These are phyloP conservation scores for Bovichtus variegatus DNA, from an alignment of 2,797 vertebrate genomes.

Conservation along the genomic window DNA sequence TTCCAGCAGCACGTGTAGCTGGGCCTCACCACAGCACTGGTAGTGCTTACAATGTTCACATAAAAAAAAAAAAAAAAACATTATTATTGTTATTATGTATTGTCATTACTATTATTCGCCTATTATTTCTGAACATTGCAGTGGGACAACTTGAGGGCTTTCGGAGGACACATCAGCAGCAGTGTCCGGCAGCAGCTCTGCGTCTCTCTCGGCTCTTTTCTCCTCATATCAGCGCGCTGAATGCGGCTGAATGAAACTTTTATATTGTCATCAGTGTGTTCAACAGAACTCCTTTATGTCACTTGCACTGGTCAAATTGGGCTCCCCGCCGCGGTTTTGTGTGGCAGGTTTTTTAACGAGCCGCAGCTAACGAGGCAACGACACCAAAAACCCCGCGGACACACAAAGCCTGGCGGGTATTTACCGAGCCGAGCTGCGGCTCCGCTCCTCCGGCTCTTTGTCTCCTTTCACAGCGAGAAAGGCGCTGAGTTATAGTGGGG, in stretches of 20 bases:
- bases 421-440: conserved; percentile 55
- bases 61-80: too few species aligned
- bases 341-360: conserved; percentile 86
- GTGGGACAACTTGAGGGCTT: not conserved
- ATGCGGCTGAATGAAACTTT: conserved; percentile 63
- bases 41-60: too few species aligned
- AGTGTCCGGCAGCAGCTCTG: not conserved
- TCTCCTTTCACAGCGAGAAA: conserved; percentile 59
- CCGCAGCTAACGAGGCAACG: conserved; percentile 74
- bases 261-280: conserved; percentile 55
- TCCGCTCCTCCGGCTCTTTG: conserved; percentile 65
- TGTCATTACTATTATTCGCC: not conserved
- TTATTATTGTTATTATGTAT: not conserved
- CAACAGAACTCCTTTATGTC: conserved; percentile 86
- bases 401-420: conserved; percentile 66
- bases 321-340: conserved; percentile 95
- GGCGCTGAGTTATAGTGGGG: conserved; percentile 40
- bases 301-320: conserved; percentile 92
- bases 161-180: not conserved
- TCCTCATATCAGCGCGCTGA: conserved; percentile 36
- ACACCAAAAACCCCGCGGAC: conserved; percentile 51
- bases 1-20: too few species aligned
- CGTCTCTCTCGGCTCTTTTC: conserved; percentile 14
- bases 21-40: too few species aligned
- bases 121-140: not conserved